Evolutionary conservation across 2,113 vertebrate species (phyloP), one percentile per base, ranked within the genome.

Genomic region (Nipponia nippon): DNA sequence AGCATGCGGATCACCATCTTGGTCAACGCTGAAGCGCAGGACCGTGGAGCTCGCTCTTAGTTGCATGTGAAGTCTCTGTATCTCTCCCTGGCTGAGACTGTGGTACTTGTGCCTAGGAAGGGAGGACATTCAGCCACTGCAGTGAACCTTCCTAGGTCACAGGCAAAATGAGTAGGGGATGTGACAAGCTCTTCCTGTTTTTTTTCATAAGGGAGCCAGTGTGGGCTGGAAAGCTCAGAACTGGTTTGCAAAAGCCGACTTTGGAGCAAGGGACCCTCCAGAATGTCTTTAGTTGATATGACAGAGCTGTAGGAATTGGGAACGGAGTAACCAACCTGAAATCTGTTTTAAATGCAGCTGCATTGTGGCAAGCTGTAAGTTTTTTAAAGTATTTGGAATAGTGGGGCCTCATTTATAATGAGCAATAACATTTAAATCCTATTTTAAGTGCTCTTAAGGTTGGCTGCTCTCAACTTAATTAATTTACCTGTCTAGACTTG

Each of bases 1-100:
- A 40, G 16, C 7, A 46, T 79, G n/a, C 2, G 4, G 10, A 11
- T 75, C 38, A 7, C 21, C 4, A 0, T n/a, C 55, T 25, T 18
- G 22, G 11, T 62, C 34, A 80, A 1, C 17, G 3, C 50, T 26
- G 25, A 46, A n/a, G 53, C 10, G 6, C 55, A 32, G 16, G 30
- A 22, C 70, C 0, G 0, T 8, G 34, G 34, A 23, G 40, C 40
- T 46, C 20, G 55, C n/a, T 46, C 20, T 58, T 38, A 6, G 13
- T 23, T 77, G 65, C 13, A 4, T 5, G 4, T 59, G 36, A 61
- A 44, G 34, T 44, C 38, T 77, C 26, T 61, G 5, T 47, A 5
- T 49, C 20, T 40, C 5, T 89, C 11, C 11, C 7, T 21, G 19
- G 6, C 17, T 63, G 47, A 19, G 40, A 14, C 10, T n/a, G 18